Evolutionary conservation across 2,113 vertebrate species (phyloP).

Genomic region (Nipponia nippon): DNA sequence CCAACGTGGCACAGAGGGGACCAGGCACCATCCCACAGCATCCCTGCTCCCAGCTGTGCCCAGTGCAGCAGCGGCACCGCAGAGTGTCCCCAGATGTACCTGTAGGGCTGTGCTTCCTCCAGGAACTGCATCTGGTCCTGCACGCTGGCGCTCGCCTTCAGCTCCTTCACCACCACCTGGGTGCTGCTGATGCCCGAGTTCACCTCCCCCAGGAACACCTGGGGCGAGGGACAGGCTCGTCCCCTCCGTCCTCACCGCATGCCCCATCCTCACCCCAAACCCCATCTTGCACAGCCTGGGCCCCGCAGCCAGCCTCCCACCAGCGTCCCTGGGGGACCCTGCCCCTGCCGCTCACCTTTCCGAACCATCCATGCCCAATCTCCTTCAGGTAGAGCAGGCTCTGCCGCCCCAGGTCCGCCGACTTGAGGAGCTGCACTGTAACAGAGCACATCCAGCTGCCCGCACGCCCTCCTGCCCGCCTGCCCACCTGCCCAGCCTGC

Average conservation of each 20-base stretch:
- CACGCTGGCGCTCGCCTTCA: conserved; percentile 84
- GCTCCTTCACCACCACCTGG: conserved; percentile 94
- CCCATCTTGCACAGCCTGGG: not conserved
- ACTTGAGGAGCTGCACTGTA: conserved; percentile 86
- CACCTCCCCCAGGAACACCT: conserved; percentile 95
- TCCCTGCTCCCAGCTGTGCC: not conserved
- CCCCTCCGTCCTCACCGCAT: not conserved
- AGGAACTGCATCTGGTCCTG: conserved; percentile 94
- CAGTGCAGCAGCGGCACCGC: fast-evolving
- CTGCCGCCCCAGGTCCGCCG: conserved; percentile 84
- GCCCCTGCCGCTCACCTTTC: conserved; percentile 80
- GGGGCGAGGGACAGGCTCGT: not conserved
- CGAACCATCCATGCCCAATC: conserved; percentile 93
- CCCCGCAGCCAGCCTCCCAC: fast-evolving
- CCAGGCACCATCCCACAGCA: too few species aligned
- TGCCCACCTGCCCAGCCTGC: not conserved
- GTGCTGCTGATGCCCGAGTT: conserved; percentile 81
- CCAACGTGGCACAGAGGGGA: fast-evolving
- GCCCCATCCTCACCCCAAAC: not conserved
- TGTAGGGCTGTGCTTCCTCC: conserved; percentile 88
- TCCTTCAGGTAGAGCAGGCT: conserved; percentile 94
- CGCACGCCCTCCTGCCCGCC: not conserved
- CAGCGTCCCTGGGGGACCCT: not conserved
- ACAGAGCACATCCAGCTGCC: conserved; percentile 21
- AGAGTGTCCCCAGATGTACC: conserved; percentile 62